Evolutionary conservation across 2,113 vertebrate genomes (phyloP).

Genomic region (Fulica atra): DNA sequence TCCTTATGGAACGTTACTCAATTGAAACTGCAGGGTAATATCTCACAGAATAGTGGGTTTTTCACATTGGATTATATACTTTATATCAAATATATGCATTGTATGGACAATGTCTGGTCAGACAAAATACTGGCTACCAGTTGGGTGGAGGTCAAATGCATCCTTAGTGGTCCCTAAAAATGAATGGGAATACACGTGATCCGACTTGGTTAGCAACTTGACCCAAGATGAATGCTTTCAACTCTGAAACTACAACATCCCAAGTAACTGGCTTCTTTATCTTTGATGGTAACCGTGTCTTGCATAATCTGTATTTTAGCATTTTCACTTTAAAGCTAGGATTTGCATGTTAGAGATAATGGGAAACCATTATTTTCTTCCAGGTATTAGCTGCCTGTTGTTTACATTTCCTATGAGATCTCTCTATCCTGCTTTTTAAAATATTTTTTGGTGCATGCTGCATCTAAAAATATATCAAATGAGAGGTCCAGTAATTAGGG

Average conservation of each 20-base stretch:
- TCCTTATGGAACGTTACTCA: not conserved
- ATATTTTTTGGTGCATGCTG: not conserved
- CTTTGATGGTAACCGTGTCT: not conserved
- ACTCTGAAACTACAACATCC: not conserved
- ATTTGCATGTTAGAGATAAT: slow-evolving; percentile 9
- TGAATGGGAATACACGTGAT: not conserved
- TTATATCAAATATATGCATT: not conserved
- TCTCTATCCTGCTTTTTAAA: not conserved
- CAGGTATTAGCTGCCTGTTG: not conserved
- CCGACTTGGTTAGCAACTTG: not conserved
- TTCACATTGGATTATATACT: not conserved
- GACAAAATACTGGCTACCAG: not conserved
- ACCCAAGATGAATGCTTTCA: not conserved
- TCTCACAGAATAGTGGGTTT: not conserved
- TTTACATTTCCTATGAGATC: not conserved
- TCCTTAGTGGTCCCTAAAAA: not conserved
- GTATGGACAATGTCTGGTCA: not conserved
- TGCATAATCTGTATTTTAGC: not conserved
- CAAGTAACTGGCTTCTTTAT: not conserved
- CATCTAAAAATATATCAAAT: not conserved
- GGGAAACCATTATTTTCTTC: not conserved
- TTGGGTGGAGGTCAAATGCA: not conserved
- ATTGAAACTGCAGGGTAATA: not conserved
- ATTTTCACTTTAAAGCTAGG: not conserved
- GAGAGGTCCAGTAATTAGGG: not conserved